Conservation (phyloP, 2,888 invertebrate genomes). For the Clistopyga incitator region DNA sequence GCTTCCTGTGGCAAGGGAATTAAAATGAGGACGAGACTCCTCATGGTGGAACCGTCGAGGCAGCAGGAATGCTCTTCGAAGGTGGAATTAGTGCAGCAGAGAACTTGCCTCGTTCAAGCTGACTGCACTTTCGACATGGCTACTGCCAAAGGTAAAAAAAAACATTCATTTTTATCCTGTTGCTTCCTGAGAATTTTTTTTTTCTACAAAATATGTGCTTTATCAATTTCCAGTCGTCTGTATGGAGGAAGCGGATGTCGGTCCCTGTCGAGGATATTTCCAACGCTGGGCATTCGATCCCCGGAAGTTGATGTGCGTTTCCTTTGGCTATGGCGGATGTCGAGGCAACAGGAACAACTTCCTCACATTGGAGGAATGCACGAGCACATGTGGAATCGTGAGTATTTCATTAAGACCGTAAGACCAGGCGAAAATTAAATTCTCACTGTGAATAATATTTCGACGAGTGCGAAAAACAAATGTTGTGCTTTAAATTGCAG, state of each 20-base stretch:
- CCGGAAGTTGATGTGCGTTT: constrained; percentile 90
- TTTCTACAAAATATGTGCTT: too few relatives aligned
- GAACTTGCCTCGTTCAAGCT: constrained; percentile 88
- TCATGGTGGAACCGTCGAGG: constrained; percentile 88
- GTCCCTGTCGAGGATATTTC: constrained; percentile 95
- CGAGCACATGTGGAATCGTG: constrained; percentile 88
- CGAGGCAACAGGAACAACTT: constrained; percentile 97
- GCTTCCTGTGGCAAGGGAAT: constrained; percentile 95
- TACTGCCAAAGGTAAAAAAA: constrained; percentile 90
- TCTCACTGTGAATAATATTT: constrained; percentile 5
- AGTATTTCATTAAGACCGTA: constrained; percentile 75
- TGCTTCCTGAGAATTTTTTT: too few relatives aligned
- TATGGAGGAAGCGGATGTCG: constrained; percentile 90
- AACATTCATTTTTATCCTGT: background rate
- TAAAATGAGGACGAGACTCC: constrained; percentile 89
- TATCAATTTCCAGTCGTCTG: constrained; percentile 89
- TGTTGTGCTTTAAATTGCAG: constrained; percentile 60
- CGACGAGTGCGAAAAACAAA: background rate
- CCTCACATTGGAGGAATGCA: constrained; percentile 91
- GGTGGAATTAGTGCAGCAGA: constrained; percentile 91
- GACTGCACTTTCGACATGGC: constrained; percentile 90
- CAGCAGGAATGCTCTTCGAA: constrained; percentile 88
- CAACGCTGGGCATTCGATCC: constrained; percentile 95
- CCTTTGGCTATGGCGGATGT: constrained; percentile 95
- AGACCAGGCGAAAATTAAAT: background rate